Percentiles rank a stretch among this genome's conserved stretches.
phyloP scores from a whole-genome alignment of 2,888 invertebrate species.

The Itoplectis maculator region DNA sequence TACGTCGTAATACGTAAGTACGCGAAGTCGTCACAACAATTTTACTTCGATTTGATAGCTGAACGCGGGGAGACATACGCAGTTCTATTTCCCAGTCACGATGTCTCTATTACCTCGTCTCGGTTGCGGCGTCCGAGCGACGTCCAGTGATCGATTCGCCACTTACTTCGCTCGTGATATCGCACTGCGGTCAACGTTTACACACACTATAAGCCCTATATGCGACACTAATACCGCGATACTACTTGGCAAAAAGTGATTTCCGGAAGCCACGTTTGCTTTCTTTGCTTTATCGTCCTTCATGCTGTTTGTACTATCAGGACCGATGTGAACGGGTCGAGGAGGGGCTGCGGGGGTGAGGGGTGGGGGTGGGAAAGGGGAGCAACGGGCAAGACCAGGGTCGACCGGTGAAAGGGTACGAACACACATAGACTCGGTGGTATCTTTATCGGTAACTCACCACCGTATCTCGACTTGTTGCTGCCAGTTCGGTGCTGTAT shows the following conservation, averaged over 20 bases:
- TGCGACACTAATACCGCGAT: neutral
- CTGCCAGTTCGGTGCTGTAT: conserved; percentile 48
- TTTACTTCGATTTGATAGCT: conserved; percentile 27
- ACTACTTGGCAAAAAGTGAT: neutral
- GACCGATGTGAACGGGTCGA: neutral
- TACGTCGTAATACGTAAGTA: conserved; percentile 10
- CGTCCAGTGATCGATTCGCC: conserved; percentile 33
- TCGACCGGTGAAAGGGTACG: neutral
- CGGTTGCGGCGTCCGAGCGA: conserved; percentile 11
- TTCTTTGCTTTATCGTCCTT: neutral
- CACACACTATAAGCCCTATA: neutral
- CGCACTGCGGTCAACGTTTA: conserved; percentile 4
- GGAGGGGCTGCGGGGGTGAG: neutral
- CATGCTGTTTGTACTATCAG: neutral
- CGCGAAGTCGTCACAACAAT: conserved; percentile 18
- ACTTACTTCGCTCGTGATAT: neutral
- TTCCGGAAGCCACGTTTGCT: neutral
- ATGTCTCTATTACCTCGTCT: conserved; percentile 32
- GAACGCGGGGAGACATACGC: neutral
- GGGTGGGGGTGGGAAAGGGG: neutral
- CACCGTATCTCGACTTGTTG: conserved; percentile 64
- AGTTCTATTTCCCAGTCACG: conserved; percentile 23
- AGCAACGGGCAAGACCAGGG: neutral
- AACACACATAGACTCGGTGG: neutral
- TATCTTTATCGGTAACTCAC: conserved; percentile 11